phyloP scores from a whole-genome alignment of 2,797 vertebrate species.

The Pangasius mekongensis region DNA sequence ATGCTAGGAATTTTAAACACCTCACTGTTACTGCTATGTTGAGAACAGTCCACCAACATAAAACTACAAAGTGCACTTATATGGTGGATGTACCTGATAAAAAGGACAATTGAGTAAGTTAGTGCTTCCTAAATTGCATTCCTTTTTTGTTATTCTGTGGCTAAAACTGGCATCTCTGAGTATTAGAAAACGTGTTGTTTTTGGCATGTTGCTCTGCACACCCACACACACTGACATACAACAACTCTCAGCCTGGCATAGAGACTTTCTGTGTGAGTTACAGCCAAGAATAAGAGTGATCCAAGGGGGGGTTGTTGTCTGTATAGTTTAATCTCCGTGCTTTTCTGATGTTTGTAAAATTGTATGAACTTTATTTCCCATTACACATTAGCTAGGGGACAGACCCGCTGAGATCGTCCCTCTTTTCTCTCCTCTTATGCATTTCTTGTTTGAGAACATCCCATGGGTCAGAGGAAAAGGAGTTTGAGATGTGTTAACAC shows the following conservation, averaged over 20 bases:
- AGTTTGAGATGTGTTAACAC: neutral
- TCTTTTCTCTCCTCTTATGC: neutral
- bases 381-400: slow-evolving; percentile 14
- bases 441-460: neutral
- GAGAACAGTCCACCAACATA: neutral
- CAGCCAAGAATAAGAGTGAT: slow-evolving; percentile 29
- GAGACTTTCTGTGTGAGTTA: slow-evolving; percentile 4
- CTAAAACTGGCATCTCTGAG: slow-evolving; percentile 19
- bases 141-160: slow-evolving; percentile 4
- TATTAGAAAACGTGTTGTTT: slow-evolving; percentile 26
- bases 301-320: slow-evolving; percentile 7
- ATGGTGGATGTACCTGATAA: neutral
- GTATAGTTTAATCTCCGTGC: slow-evolving; percentile 17
- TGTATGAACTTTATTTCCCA: slow-evolving; percentile 37
- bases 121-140: neutral
- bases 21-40: neutral
- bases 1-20: neutral
- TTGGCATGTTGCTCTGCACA: slow-evolving; percentile 36
- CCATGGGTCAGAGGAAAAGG: neutral
- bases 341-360: slow-evolving; percentile 31
- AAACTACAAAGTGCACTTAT: neutral
- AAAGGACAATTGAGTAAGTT: neutral
- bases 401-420: neutral
- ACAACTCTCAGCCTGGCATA: slow-evolving; percentile 33
- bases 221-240: slow-evolving; percentile 46